These are phyloP conservation scores for Neoarius graeffei DNA, from an alignment of 2,113 vertebrate species.

Conservation along the genomic window DNA sequence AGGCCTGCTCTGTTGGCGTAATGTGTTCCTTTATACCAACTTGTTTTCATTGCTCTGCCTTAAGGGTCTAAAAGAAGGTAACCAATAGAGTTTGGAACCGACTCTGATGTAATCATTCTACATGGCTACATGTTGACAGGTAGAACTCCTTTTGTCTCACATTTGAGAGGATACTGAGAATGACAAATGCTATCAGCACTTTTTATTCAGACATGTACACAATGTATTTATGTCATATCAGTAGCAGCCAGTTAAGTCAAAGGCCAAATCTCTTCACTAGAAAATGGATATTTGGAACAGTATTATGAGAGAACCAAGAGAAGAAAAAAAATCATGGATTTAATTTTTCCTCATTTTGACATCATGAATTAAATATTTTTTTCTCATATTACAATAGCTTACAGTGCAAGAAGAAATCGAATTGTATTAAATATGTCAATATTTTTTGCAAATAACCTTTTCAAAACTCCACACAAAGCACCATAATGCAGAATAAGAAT, in stretches of 20 bases:
- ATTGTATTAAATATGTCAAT: neutral
- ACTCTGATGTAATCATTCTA: constrained; percentile 58
- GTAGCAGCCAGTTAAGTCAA: neutral
- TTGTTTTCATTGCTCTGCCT: constrained; percentile 50
- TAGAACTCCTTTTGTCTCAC: constrained; percentile 27
- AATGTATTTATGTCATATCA: neutral
- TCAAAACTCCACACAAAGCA: constrained; percentile 18
- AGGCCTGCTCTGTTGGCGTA: constrained; percentile 58
- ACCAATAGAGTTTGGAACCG: constrained; percentile 39
- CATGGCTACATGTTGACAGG: constrained; percentile 37
- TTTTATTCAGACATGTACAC: constrained; percentile 25
- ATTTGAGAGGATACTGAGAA: constrained; percentile 40
- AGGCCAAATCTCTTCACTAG: neutral
- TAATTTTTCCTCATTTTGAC: neutral
- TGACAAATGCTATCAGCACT: constrained; percentile 37
- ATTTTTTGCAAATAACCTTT: constrained; percentile 1
- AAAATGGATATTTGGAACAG: neutral
- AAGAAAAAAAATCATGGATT: neutral
- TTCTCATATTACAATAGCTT: neutral
- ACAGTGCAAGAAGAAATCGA: neutral
- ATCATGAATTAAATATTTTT: neutral
- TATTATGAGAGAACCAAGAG: neutral
- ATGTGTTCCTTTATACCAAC: constrained; percentile 57
- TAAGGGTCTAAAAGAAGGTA: constrained; percentile 58
- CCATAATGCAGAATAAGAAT: constrained; percentile 56